phyloP scores from a whole-genome alignment of 2,797 vertebrate species.

The Simalia tracyae region DNA sequence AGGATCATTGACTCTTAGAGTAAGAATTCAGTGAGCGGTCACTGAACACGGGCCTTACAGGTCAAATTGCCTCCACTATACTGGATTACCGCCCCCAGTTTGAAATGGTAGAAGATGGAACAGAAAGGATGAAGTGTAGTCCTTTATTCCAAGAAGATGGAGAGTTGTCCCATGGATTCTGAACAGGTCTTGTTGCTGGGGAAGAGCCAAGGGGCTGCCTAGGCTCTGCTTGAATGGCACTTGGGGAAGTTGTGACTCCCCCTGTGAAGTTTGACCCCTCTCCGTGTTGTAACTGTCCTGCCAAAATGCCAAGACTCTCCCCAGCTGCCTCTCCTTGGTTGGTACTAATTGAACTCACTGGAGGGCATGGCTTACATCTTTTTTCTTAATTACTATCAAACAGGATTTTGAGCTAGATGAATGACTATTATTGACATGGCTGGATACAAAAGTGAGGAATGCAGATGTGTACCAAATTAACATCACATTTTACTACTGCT shows the following conservation, averaged over 20 bases:
- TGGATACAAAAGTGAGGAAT: neutral
- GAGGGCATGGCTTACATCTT: neutral
- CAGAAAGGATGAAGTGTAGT: neutral
- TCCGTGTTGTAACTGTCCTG: neutral
- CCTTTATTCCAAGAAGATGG: neutral
- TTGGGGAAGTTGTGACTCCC: neutral
- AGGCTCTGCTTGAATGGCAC: neutral
- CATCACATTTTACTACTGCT: neutral
- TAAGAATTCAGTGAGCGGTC: neutral
- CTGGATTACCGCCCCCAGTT: neutral
- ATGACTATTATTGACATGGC: neutral
- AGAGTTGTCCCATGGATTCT: neutral
- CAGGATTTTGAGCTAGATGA: neutral
- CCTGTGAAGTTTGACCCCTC: neutral
- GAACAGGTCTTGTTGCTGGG: neutral
- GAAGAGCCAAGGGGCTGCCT: neutral
- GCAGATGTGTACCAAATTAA: neutral
- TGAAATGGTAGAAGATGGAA: neutral
- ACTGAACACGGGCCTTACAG: no score
- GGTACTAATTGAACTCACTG: no score
- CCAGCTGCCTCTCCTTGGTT: neutral
- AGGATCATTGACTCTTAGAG: neutral
- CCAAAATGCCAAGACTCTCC: neutral
- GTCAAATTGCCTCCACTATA: neutral
- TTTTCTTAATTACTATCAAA: neutral